Base-by-base conservation (phyloP, 2,113 vertebrate genomes). In the Microtus pennsylvanicus region DNA sequence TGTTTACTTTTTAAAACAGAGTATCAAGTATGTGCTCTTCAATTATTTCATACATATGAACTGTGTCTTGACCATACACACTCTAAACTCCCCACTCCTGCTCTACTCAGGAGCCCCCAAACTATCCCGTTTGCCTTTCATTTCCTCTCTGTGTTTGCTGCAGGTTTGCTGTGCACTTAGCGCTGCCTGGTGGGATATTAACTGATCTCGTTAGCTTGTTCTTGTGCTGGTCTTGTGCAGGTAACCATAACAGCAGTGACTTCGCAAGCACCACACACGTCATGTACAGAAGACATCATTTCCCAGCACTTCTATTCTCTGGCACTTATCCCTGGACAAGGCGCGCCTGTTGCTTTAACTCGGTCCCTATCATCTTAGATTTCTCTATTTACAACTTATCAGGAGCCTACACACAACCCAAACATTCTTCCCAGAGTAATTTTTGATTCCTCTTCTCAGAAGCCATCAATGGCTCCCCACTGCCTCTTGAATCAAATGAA, bases 401-500 rank as follows among this genome's bases (percentile, higher is more conserved):
- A 94, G 61, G 81, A 92, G 77, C 81, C 65, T 92, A 94, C 35
- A 82, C 63, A 86, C 24, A 96, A 88, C 35, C 4, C 3, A 42
- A 85, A 97, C 67, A 58, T 50, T 87, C 87, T 94, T 90, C 42
- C 38, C 19, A 75, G n/a, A 88, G 67, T 87, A 97, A 92, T 61
- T 96, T 94, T 95, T 92, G 21, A 95, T 89, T 92, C 55, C 35
- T 82, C 17, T 93, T 97, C 74, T 94, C 38, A 80, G 81, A 97
- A 92, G 77, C 67, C 86, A 94, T 76, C 83, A 87, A 74, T 96
- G 89, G 90, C 52, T 95, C 90, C 96, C 89, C 70, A 91, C 2
- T 87, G 89, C 81, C 97, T 98, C 94, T 94, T 97, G 76, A 96
- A 95, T 93, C 96, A 95, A 94, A 95, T 97, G 92, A 95, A 96